Evolutionary conservation across 2,888 invertebrate species (phyloP), one percentile per base, ranked within the genome.

Genomic region (Pandemis cinnamomeana): DNA sequence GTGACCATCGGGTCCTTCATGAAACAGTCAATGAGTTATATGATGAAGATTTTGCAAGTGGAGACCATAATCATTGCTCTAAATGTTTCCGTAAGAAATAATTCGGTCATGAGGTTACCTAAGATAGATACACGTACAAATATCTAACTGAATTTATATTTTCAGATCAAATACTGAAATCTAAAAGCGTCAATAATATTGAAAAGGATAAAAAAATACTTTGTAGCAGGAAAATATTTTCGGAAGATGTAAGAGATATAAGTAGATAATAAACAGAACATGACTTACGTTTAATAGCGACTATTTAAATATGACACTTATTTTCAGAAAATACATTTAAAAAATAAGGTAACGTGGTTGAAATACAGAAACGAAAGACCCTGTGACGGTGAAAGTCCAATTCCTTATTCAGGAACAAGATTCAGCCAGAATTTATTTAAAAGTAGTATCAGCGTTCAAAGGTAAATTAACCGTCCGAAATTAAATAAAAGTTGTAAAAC

Each of bases 351-450:
- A 48, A 77, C 76, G 6, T 77, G 67, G 8, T 36, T 86, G 60
- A 72, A 77, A 61, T 86, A 82, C 68, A 82, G 78, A 76, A 87
- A 84, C 71, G 44, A 69, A 0, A 74, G 80, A 55, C 85, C 77
- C 46, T 63, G 74, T 41, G 81, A 80, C 5, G 82, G 75, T 53
- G 70, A 72, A 44, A 80, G 84, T 51, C 75, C 71, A 58, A n/a
- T 67, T 58, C 20, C 70, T 4, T 6, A 42, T n/a, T 15, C 48
- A 1, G 48, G n/a, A 44, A 36, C 6, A 10, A 27, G n/a, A 15
- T 13, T 41, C 15, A 63, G 13, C n/a, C 13, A 71, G 0, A 5
- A 68, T 69, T 44, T 5, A 2, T 0, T 1, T 4, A 10, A 42
- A 62, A 62, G 51, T 7, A 0, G 2, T 41, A 11, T 51, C 15